phyloP scores from a whole-genome alignment of 2,888 invertebrate genomes.

The Acleris cristana region DNA sequence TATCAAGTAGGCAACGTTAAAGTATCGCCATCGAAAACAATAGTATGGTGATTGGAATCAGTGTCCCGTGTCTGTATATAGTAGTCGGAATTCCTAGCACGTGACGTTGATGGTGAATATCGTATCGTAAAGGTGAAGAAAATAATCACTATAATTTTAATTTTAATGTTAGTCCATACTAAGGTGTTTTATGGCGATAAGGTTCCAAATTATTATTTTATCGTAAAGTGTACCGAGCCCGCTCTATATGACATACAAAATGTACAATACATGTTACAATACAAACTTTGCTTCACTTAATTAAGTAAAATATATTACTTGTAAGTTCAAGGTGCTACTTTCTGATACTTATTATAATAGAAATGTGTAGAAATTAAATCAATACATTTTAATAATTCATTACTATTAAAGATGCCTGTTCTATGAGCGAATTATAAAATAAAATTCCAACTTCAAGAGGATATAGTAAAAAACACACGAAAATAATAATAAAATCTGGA shows the following conservation, averaged over 20 bases:
- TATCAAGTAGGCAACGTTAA: too few species aligned
- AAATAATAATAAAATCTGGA: constrained; percentile 63
- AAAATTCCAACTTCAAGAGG: constrained; percentile 10
- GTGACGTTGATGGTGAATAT: too few species aligned
- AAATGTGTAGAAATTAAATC: background rate
- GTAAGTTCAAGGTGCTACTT: too few species aligned
- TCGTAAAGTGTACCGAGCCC: constrained; percentile 12
- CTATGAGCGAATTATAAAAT: background rate
- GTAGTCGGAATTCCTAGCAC: too few species aligned
- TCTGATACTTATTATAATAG: background rate
- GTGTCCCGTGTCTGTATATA: too few species aligned
- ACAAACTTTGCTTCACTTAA: constrained; percentile 22
- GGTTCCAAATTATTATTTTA: background rate
- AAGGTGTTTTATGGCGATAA: background rate
- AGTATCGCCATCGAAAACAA: too few species aligned
- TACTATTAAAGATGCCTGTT: too few species aligned
- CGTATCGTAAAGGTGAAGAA: too few species aligned
- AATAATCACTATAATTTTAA: background rate
- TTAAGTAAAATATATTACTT: constrained; percentile 36
- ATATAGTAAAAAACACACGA: constrained; percentile 36
- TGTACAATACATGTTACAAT: constrained; percentile 31
- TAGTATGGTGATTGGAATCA: too few species aligned
- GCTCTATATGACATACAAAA: constrained; percentile 30
- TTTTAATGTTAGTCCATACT: background rate
- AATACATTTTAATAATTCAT: too few species aligned